phyloP scores from a whole-genome alignment of 1,140 invertebrate genomes.

The Fragariocoptes setiger region DNA sequence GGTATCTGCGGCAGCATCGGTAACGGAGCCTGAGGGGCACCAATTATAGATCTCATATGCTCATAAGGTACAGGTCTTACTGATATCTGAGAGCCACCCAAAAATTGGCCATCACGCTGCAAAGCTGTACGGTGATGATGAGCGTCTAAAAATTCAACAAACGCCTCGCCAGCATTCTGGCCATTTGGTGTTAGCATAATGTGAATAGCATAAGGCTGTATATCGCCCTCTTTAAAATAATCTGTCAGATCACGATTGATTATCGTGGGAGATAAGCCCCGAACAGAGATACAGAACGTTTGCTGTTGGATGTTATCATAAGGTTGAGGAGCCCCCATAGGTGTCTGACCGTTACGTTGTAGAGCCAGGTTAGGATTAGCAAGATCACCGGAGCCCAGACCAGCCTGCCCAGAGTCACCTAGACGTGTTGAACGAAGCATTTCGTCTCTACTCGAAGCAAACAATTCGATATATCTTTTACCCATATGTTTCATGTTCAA shows the following conservation, averaged over 20 bases:
- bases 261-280: conserved; percentile 35
- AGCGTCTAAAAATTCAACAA: conserved; percentile 38
- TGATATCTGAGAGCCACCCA: conserved; percentile 25
- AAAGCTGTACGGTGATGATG: conserved; percentile 34
- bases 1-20: neutral
- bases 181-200: conserved; percentile 32
- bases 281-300: conserved; percentile 30
- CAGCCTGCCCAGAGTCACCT: too few relatives aligned
- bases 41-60: conserved; percentile 18
- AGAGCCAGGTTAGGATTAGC: too few relatives aligned
- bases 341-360: too few relatives aligned
- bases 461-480: conserved; percentile 13
- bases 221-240: conserved; percentile 38
- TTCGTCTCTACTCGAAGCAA: conserved; percentile 10
- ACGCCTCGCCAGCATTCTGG: conserved; percentile 41
- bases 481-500: conserved; percentile 14
- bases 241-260: conserved; percentile 40
- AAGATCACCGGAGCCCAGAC: too few relatives aligned
- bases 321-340: too few relatives aligned
- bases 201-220: conserved; percentile 39
- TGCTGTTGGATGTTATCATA: too few relatives aligned
- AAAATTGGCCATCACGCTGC: conserved; percentile 29
- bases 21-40: conserved; percentile 3
- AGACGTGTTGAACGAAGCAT: too few relatives aligned
- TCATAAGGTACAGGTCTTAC: conserved; percentile 29